Evolutionary conservation across 1,140 invertebrate genomes (phyloP), one percentile per base, ranked within the genome.

Genomic region (Metopolophium dirhodum): DNA sequence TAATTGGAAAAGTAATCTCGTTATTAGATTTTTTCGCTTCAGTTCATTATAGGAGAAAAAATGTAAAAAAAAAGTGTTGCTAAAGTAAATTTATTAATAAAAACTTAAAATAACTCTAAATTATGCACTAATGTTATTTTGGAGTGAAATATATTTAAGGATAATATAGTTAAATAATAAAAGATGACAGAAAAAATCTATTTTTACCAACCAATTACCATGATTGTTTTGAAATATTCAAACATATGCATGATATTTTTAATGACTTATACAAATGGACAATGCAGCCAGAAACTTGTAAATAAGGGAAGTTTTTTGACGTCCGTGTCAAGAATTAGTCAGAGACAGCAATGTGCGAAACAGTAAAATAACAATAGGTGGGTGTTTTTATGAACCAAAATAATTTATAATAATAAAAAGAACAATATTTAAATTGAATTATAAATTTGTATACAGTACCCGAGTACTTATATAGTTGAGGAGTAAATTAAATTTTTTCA

Each of bases 1-100:
- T 77, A 77, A 77, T 77, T 77, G 61, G 61, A 77, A 77, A 77
- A 77, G 61, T n/a, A 77, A 77, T n/a, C 61, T 77, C 14, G 61
- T 77, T 77, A n/a, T 77, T 77, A 77, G 30, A 77, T 77, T 77
- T 77, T 68, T 77, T 77, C 61, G 14, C 14, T 77, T 77, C 61
- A 77, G 61, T 77, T 77, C 61, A 14, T 77, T 77, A 77, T 77
- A 77, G n/a, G 30, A 77, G 30, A 18, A 77, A 77, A 77, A 20
- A 77, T 68, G 14, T 77, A n/a, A n/a, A 77, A 68, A 68, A 30
- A 68, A 77, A n/a, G 61, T 77, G 61, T n/a, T 77, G 1, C n/a
- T 77, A 7, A 77, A 77, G 30, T 77, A 77, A 77, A 77, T 77
- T 77, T 77, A 18, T 35, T 77, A 35, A 77, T n/a, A 77, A n/a